These are phyloP conservation scores for Hepsetus odoe DNA, from an alignment of 2,113 vertebrate species.

Conservation along the genomic window DNA sequence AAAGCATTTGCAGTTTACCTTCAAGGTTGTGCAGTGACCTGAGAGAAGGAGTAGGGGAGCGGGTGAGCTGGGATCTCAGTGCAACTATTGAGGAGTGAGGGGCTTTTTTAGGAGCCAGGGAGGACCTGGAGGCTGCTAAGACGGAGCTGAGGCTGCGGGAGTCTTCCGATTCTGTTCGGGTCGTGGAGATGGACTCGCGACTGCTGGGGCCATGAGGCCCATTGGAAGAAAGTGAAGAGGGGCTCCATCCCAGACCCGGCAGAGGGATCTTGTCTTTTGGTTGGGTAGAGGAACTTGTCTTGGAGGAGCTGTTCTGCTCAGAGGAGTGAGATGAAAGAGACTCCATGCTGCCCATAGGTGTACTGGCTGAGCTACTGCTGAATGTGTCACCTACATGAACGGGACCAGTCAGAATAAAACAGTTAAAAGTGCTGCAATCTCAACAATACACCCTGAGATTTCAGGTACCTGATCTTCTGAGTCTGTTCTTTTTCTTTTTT, in stretches of 20 bases:
- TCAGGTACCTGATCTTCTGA: no score
- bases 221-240: constrained; percentile 73
- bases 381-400: constrained; percentile 85
- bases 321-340: constrained; percentile 97
- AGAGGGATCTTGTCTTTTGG: constrained; percentile 49
- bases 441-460: neutral
- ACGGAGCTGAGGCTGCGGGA: constrained; percentile 80
- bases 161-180: constrained; percentile 85
- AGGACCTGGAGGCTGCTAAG: constrained; percentile 68
- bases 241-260: constrained; percentile 53
- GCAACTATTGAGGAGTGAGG: constrained; percentile 1
- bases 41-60: constrained; percentile 83
- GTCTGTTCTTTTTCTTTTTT: no score
- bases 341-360: constrained; percentile 92
- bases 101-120: constrained; percentile 59
- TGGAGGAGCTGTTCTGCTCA: constrained; percentile 87
- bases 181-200: constrained; percentile 84
- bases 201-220: constrained; percentile 79
- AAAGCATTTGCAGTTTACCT: constrained; percentile 72
- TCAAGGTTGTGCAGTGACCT: constrained; percentile 86
- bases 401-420: neutral
- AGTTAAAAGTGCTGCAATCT: neutral
- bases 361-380: constrained; percentile 92
- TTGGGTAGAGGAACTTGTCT: constrained; percentile 74
- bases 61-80: constrained; percentile 71